Base-by-base conservation (phyloP, 1,140 invertebrate genomes). In the Microplitis demolitor region DNA sequence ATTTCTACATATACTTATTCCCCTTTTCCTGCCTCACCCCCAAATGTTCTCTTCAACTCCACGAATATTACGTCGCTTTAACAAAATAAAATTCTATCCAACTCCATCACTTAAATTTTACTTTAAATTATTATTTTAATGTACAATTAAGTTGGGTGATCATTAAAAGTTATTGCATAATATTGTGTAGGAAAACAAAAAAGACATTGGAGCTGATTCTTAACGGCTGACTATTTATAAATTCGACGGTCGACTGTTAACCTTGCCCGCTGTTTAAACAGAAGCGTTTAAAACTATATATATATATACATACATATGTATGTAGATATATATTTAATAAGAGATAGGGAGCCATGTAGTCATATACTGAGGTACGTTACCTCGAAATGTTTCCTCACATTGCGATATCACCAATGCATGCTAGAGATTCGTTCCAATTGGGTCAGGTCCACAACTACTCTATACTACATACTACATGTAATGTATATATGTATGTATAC, bases 221-320 rank as follows among this genome's bases (percentile, higher is more conserved):
- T 45, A 45, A 45, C 39, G 39, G 39, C 6, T 45, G 53, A 45
- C 66, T 83, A 83, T 83, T 83, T 80, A 83, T 83, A 83, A 82
- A 73, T 75, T 78, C 74, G 81, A 82, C 80, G 82, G 82, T 82
- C 81, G 77, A 16, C 71, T 74, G n/a, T 82, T 83, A 80, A 83
- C 79, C 82, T 83, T 83, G 82, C 62, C 81, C 82, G 81, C 77
- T 77, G 78, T 71, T 74, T 74, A 77, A 64, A 79, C 75, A 75
- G 73, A 76, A 71, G 24, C 51, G 24, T 33, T 24, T 31, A 24
- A 54, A 31, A 31, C 9, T 6, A 31, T 54, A 13, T 31, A 24
- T 50, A 45, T 45, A 45, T 45, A 45, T 45, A 24, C 6, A 45
- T 45, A 45, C 8, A 45, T 45, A 45, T 11, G 3, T 45, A 9